Conservation (phyloP, 1,140 invertebrate species). For the Steinernema khuongi region DNA sequence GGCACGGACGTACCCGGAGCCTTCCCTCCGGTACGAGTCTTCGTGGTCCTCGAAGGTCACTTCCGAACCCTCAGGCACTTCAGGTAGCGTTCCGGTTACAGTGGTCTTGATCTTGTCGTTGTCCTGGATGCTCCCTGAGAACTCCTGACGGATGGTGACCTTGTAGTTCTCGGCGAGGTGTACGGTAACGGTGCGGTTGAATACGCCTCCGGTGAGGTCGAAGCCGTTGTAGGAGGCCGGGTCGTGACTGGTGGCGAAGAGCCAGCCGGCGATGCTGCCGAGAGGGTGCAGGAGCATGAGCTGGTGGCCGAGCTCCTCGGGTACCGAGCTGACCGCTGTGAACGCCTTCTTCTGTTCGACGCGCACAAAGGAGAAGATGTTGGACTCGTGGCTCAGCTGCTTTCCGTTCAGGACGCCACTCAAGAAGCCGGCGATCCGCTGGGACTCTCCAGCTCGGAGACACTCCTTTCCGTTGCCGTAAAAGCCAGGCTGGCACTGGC, state of each 20-base stretch:
- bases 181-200: slow-evolving; percentile 38
- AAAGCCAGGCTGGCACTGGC: slow-evolving; percentile 72
- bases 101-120: slow-evolving; percentile 67
- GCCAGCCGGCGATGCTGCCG: slow-evolving; percentile 77
- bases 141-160: slow-evolving; percentile 8
- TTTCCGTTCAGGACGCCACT: slow-evolving; percentile 73
- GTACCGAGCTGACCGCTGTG: slow-evolving; percentile 77
- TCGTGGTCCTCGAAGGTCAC: slow-evolving; percentile 74
- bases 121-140: slow-evolving; percentile 68
- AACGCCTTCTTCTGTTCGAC: slow-evolving; percentile 80
- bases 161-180: slow-evolving; percentile 38
- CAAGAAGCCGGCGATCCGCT: slow-evolving; percentile 78
- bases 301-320: slow-evolving; percentile 69
- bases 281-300: slow-evolving; percentile 74
- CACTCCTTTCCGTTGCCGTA: slow-evolving; percentile 87
- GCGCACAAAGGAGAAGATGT: slow-evolving; percentile 84
- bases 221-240: slow-evolving; percentile 35
- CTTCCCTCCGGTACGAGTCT: slow-evolving; percentile 72
- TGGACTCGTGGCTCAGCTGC: slow-evolving; percentile 66
- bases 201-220: slow-evolving; percentile 41
- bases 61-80: slow-evolving; percentile 65
- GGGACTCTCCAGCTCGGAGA: slow-evolving; percentile 72
- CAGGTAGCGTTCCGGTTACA: slow-evolving; percentile 70
- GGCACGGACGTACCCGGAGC: slow-evolving; percentile 64
- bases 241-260: slow-evolving; percentile 70